Conservation (phyloP, 2,888 invertebrate genomes). For the Lasioglossum marginatum region DNA sequence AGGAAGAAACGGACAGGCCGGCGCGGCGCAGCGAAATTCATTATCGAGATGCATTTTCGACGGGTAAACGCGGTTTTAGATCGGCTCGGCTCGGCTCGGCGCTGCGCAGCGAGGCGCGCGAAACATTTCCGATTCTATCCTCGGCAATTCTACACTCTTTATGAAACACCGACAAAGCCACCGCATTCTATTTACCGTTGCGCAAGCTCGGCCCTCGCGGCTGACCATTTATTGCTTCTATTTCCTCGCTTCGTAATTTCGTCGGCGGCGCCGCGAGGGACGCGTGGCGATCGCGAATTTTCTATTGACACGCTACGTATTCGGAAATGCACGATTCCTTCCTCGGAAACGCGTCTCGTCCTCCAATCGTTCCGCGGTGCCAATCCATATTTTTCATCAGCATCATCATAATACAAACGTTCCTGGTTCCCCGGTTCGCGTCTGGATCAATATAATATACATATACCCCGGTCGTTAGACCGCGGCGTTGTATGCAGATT, state of each 20-base stretch:
- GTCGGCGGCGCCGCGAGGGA: conserved; percentile 45
- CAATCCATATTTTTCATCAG: conserved; percentile 2
- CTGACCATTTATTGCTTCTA: conserved; percentile 57
- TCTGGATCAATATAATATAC: background rate
- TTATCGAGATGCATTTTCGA: background rate
- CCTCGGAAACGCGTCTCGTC: background rate
- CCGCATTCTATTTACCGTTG: conserved; percentile 62
- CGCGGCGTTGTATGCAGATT: background rate
- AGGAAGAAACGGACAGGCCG: background rate
- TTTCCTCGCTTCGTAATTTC: conserved; percentile 57
- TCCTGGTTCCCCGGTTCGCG: background rate
- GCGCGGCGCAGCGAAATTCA: background rate
- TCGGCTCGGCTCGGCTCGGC: background rate
- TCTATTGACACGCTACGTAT: background rate
- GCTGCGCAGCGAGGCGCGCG: conserved; percentile 1
- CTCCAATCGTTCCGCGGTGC: background rate
- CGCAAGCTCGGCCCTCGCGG: conserved; percentile 46
- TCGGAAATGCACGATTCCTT: background rate
- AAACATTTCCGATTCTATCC: conserved; percentile 47
- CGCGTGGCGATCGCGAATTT: conserved; percentile 25
- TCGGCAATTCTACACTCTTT: conserved; percentile 32
- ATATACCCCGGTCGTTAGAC: background rate
- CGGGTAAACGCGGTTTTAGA: too few relatives aligned
- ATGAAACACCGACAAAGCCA: conserved; percentile 64
- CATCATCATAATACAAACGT: background rate